A percentile compares a stretch with the other conserved stretches of the same genome.
phyloP scores from a whole-genome alignment of 2,888 invertebrate species.

The Seira musarum region DNA sequence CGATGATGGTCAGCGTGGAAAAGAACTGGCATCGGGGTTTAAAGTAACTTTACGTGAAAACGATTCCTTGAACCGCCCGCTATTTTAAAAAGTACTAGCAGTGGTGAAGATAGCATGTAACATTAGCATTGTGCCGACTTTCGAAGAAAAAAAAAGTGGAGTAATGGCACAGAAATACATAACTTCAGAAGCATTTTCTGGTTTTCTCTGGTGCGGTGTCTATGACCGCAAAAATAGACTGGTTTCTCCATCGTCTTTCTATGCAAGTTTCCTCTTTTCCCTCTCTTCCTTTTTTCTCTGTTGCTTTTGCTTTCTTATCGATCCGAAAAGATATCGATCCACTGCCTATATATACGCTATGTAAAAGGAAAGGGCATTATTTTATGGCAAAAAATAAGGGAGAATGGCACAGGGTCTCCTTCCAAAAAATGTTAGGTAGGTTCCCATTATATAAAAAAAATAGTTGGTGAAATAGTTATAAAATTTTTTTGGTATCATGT shows the following conservation, averaged over 20 bases:
- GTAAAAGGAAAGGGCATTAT: not conserved
- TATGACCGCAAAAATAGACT: slow-evolving; percentile 53
- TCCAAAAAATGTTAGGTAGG: no score
- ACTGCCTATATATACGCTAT: not conserved
- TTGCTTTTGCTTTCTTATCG: slow-evolving; percentile 59
- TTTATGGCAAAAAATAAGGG: not conserved
- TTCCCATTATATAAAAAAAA: no score
- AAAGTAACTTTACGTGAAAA: no score
- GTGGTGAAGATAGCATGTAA: no score
- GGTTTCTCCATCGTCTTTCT: slow-evolving; percentile 5
- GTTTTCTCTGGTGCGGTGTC: slow-evolving; percentile 34
- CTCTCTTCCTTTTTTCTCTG: slow-evolving; percentile 31
- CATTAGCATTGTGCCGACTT: no score
- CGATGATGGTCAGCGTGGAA: no score
- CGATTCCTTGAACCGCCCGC: no score
- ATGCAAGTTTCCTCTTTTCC: slow-evolving; percentile 36
- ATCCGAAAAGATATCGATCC: slow-evolving; percentile 54
- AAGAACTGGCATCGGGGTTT: no score
- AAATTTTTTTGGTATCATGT: no score
- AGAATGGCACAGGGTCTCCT: not conserved
- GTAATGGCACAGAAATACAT: not conserved
- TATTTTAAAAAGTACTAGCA: no score
- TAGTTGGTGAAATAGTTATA: no score
- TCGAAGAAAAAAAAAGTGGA: no score
- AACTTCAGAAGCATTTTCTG: not conserved